phyloP scores from a whole-genome alignment of 2,113 vertebrate genomes.

The Excalfactoria chinensis region DNA sequence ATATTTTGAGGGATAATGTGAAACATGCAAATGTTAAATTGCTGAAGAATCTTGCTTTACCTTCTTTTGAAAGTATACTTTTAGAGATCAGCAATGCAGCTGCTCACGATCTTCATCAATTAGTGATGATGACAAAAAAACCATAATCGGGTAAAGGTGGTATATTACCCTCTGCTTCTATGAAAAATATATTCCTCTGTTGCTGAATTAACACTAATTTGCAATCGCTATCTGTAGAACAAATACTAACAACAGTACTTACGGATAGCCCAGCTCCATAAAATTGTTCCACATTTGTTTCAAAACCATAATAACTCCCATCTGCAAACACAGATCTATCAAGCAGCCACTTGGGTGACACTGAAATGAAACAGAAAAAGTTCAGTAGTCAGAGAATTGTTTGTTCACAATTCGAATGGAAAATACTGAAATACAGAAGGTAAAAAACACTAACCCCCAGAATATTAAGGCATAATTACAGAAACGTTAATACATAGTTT shows the following conservation, averaged over 20 bases:
- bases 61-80: not conserved
- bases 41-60: not conserved
- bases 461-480: not conserved
- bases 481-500: not conserved
- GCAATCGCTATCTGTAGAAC: not conserved
- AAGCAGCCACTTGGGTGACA: constrained; percentile 98
- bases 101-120: not conserved
- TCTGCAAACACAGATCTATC: constrained; percentile 98
- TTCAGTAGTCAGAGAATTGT: not conserved
- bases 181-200: not conserved
- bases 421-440: not conserved
- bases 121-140: not conserved
- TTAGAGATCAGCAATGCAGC: not conserved
- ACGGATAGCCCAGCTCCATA: constrained; percentile 99
- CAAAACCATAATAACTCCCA: constrained; percentile 99
- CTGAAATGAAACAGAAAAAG: constrained; percentile 72
- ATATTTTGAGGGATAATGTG: not conserved
- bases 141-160: not conserved
- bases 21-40: not conserved
- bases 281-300: constrained; percentile 99
- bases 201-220: not conserved
- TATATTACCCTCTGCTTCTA: not conserved
- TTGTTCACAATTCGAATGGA: not conserved
- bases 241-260: constrained; percentile 50
- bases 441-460: not conserved